phyloP scores from a whole-genome alignment of 1,140 invertebrate genomes.

The Chironomus tepperi region DNA sequence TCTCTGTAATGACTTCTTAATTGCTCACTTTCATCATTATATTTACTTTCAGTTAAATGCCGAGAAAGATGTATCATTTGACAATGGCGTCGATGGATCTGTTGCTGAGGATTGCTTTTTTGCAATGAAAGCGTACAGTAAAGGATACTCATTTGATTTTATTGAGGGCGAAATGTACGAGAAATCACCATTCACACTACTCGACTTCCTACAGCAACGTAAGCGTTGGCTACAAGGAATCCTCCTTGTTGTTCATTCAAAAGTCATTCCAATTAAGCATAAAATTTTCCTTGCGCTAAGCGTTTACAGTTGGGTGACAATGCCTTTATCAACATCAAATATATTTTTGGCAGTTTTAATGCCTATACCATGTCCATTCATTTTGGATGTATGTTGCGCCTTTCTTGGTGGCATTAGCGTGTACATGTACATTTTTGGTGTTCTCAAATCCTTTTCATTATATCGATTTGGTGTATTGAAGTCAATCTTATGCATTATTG shows the following conservation, averaged over 20 bases:
- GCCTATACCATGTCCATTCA: constrained; percentile 75
- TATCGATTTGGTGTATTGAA: constrained; percentile 72
- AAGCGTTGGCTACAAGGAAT: constrained; percentile 97
- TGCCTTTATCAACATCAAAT: constrained; percentile 87
- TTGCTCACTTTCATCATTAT: no score
- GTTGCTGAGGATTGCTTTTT: constrained; percentile 98
- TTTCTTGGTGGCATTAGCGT: constrained; percentile 88
- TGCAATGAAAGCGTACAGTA: constrained; percentile 81
- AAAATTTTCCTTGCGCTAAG: constrained; percentile 81
- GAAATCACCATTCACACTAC: constrained; percentile 89
- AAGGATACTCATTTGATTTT: constrained; percentile 84
- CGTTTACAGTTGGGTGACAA: constrained; percentile 91
- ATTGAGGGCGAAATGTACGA: constrained; percentile 97
- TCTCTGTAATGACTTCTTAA: no score
- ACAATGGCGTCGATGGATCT: constrained; percentile 90
- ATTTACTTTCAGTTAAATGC: constrained; percentile 65
- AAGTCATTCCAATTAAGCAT: constrained; percentile 68
- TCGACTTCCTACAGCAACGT: constrained; percentile 91
- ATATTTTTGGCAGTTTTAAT: constrained; percentile 72
- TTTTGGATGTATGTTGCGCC: constrained; percentile 76
- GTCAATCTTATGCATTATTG: constrained; percentile 71
- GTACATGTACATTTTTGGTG: constrained; percentile 95
- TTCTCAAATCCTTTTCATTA: constrained; percentile 87
- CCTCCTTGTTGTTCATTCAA: constrained; percentile 84
- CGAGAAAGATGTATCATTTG: constrained; percentile 85